phyloP scores from a whole-genome alignment of 2,113 vertebrate genomes.

The Megaleporinus macrocephalus region DNA sequence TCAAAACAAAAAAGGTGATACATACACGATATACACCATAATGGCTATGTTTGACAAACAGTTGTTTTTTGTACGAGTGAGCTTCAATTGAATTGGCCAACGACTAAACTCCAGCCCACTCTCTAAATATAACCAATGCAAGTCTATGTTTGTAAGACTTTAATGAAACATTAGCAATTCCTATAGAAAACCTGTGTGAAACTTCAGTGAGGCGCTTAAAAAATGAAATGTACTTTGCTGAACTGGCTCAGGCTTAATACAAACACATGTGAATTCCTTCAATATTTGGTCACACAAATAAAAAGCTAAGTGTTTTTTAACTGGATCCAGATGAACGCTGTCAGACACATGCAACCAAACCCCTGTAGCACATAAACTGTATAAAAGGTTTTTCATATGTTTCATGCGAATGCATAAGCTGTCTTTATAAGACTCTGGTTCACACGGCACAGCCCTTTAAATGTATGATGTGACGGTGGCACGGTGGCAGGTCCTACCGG shows the following conservation, averaged over 20 bases:
- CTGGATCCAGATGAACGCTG: neutral
- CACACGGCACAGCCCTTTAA: neutral
- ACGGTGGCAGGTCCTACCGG: neutral
- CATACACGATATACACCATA: no score
- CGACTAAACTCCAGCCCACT: neutral
- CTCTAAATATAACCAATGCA: neutral
- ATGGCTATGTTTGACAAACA: neutral
- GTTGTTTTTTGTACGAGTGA: neutral
- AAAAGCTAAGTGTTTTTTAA: neutral
- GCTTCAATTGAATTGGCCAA: no score
- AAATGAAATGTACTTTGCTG: neutral
- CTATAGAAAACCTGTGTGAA: neutral
- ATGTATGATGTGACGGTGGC: neutral
- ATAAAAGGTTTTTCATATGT: neutral
- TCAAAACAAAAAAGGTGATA: no score
- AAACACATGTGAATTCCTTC: neutral
- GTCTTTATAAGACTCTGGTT: neutral
- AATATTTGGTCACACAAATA: constrained; percentile 12
- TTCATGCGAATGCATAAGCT: neutral
- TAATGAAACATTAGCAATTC: neutral
- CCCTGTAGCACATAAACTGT: neutral
- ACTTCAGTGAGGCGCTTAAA: neutral
- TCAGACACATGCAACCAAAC: neutral
- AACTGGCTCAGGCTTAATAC: neutral
- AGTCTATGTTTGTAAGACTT: neutral